Evolutionary conservation across 2,888 invertebrate species (phyloP).

Genomic region (Oscheius sp.): DNA sequence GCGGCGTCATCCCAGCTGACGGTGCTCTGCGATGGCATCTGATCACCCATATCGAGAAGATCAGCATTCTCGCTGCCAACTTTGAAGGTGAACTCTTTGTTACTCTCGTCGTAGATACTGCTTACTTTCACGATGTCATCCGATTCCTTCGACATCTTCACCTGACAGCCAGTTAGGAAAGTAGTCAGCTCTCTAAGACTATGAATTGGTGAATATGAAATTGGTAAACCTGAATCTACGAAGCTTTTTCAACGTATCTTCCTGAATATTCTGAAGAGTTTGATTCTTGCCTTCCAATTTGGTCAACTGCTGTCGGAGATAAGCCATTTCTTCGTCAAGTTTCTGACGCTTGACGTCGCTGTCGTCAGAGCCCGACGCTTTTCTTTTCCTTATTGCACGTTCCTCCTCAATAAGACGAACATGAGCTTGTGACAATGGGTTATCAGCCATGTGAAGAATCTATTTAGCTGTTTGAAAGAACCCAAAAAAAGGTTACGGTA

Average conservation of each 20-base stretch:
- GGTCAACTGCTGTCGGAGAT: neutral
- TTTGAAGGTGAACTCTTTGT: conserved; percentile 26
- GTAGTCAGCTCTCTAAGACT: conserved; percentile 44
- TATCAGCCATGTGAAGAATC: conserved; percentile 38
- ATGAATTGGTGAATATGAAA: neutral
- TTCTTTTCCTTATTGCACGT: neutral
- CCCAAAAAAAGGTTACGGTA: neutral
- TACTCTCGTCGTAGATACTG: conserved; percentile 48
- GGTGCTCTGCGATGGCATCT: conserved; percentile 1
- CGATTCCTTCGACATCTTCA: conserved; percentile 53
- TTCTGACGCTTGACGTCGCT: neutral
- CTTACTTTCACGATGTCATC: conserved; percentile 50
- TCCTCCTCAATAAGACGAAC: conserved; percentile 10
- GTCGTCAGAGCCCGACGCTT: conserved; percentile 18
- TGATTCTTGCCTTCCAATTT: conserved; percentile 15
- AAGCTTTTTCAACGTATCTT: conserved; percentile 12
- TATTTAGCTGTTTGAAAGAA: neutral
- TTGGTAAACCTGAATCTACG: conserved; percentile 1
- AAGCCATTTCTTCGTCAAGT: neutral
- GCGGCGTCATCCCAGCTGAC: conserved; percentile 19
- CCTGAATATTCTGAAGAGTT: conserved; percentile 11
- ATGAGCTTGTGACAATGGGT: conserved; percentile 35
- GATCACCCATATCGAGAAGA: conserved; percentile 25
- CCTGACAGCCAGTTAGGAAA: conserved; percentile 53
- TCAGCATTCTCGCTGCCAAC: conserved; percentile 28